Evolutionary conservation across 2,113 vertebrate genomes (phyloP).

Genomic region (Pelecanus crispus): DNA sequence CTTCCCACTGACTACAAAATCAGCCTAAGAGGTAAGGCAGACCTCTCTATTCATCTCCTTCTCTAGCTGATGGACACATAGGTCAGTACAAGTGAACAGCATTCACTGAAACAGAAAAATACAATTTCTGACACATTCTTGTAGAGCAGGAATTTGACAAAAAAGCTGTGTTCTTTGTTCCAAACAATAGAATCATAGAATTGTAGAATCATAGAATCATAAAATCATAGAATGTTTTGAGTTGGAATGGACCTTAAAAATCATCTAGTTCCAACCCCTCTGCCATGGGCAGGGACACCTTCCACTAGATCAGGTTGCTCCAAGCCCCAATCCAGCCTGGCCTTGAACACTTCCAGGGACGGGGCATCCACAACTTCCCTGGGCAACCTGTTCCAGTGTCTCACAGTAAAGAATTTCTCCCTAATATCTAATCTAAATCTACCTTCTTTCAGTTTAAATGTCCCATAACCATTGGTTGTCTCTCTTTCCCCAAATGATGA

Average conservation of each 20-base stretch:
- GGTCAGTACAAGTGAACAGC: neutral
- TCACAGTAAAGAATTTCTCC: neutral
- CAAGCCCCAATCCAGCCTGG: neutral
- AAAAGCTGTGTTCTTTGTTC: neutral
- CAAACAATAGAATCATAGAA: neutral
- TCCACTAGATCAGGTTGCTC: neutral
- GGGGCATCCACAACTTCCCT: neutral
- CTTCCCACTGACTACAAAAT: neutral
- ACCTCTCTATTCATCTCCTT: neutral
- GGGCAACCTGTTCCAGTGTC: neutral
- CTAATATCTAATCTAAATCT: neutral
- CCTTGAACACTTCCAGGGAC: neutral
- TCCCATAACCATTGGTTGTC: neutral
- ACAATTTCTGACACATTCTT: neutral
- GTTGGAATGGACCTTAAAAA: neutral
- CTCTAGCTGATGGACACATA: neutral
- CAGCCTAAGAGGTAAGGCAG: neutral
- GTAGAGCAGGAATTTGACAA: neutral
- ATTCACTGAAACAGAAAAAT: neutral
- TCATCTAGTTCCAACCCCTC: neutral
- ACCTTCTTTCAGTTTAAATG: neutral
- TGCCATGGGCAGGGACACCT: neutral
- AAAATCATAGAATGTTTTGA: too few species aligned
- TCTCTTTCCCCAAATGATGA: neutral
- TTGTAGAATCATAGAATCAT: too few species aligned